Evolutionary conservation across 2,888 invertebrate genomes (phyloP), one percentile per base, ranked within the genome.

Genomic region (Amphimallon solstitiale): DNA sequence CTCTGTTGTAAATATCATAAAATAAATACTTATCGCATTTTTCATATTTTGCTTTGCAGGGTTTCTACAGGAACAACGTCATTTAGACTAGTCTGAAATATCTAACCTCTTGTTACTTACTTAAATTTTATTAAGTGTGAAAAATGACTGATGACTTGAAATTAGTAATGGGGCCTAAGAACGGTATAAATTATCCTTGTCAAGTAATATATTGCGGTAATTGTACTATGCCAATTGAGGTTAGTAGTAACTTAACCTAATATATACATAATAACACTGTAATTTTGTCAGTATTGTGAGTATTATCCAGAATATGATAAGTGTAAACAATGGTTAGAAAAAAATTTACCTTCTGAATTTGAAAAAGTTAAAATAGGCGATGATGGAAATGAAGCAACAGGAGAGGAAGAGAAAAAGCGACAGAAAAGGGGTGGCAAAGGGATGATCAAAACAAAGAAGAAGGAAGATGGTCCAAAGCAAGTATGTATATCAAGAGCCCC

Each of bases 381-480:
- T 61, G 87, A 86, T 66, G 89, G 89, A 67, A 89, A 89, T 71
- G 91, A 89, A 74, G 91, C 87, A 54, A 90, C 89, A 65, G 90
- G 89, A 1, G 96, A 94, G 79, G 94, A 95, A 79, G 96, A 97
- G 81, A 97, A 97, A 81, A 97, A 97, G 80, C 85, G 97, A 14
- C 98, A 98, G 79, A 98, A 97, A 81, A 88, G 98, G 49, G 98
- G 98, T 37, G 98, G 98, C 6, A 97, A 97, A 81, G 98, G 97
- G 38, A 91, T 95, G 86, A 88, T 97, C 65, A 97, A 97, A 81
- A 90, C 96, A 7, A 97, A 97, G 83, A 97, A 97, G 85, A 96
- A 94, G 80, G 94, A 94, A 74, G 93, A 94, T 82, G 92, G 91
- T 9, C 94, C 94, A 9, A 94, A 93, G 80, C 88, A 92, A 80